Percentiles rank a stretch among this genome's conserved stretches.
phyloP scores from a whole-genome alignment of 1,140 invertebrate species.

The Neodiprion pinetum region DNA sequence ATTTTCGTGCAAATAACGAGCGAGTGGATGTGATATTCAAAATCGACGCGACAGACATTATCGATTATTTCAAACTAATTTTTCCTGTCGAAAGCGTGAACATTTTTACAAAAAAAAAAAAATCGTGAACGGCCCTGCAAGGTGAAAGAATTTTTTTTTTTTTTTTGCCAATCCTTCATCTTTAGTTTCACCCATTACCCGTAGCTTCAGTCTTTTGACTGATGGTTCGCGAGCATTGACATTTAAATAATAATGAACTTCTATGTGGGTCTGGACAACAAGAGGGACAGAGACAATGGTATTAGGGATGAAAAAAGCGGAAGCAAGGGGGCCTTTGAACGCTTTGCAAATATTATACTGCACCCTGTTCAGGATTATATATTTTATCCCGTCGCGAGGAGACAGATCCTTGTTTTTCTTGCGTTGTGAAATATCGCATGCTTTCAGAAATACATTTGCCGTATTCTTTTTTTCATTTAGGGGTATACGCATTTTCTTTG shows the following conservation, averaged over 20 bases:
- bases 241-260: no score
- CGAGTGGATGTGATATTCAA: neutral
- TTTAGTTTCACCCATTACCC: neutral
- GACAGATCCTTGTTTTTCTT: neutral
- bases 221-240: no score
- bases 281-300: neutral
- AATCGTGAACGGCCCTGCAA: no score
- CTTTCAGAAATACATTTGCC: conserved; percentile 15
- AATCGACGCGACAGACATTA: neutral
- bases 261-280: no score
- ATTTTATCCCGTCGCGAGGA: neutral
- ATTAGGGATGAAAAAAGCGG: neutral
- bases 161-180: neutral
- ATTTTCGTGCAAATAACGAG: neutral
- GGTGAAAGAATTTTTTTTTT: neutral
- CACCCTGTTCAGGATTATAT: neutral
- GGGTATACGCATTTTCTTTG: conserved; percentile 1
- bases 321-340: neutral
- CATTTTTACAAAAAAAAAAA: neutral
- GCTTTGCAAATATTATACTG: neutral
- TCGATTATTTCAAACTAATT: neutral
- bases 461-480: conserved; percentile 9
- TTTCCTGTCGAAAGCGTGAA: neutral
- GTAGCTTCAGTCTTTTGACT: no score
- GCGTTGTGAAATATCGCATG: conserved; percentile 6